Conservation (phyloP, 2,113 vertebrate genomes). For the Psilopogon haemacephalus region DNA sequence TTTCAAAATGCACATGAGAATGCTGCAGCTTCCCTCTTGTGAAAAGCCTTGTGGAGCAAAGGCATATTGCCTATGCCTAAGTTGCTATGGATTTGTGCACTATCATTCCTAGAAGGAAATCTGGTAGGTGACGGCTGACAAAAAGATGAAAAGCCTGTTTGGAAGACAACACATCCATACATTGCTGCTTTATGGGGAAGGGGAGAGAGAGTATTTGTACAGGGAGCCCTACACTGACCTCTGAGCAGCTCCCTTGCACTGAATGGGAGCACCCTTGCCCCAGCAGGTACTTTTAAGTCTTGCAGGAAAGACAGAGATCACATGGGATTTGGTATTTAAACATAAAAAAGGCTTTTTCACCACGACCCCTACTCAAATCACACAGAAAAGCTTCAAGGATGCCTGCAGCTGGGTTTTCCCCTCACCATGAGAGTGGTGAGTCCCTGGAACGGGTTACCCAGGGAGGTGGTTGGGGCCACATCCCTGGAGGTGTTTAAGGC, state of each 20-base stretch:
- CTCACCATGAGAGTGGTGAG: no score
- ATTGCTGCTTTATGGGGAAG: background rate
- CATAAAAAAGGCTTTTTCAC: background rate
- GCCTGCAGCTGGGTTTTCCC: background rate
- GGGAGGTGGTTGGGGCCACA: no score
- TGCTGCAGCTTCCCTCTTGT: background rate
- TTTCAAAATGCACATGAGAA: background rate
- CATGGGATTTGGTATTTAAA: background rate
- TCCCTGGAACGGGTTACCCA: no score
- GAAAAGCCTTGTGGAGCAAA: background rate
- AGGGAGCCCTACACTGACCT: background rate
- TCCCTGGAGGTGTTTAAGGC: no score
- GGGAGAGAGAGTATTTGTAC: background rate
- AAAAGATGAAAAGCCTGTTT: conserved; percentile 16
- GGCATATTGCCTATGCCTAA: background rate
- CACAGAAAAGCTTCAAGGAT: background rate
- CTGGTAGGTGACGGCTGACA: background rate
- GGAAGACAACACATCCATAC: background rate
- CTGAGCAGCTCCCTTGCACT: background rate
- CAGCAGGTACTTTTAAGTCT: background rate
- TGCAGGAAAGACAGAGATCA: background rate
- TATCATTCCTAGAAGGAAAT: conserved; percentile 49
- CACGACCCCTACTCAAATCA: background rate
- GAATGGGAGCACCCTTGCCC: background rate
- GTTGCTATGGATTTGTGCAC: background rate